phyloP scores from a whole-genome alignment of 2,113 vertebrate genomes.

The Myxocyprinus asiaticus region DNA sequence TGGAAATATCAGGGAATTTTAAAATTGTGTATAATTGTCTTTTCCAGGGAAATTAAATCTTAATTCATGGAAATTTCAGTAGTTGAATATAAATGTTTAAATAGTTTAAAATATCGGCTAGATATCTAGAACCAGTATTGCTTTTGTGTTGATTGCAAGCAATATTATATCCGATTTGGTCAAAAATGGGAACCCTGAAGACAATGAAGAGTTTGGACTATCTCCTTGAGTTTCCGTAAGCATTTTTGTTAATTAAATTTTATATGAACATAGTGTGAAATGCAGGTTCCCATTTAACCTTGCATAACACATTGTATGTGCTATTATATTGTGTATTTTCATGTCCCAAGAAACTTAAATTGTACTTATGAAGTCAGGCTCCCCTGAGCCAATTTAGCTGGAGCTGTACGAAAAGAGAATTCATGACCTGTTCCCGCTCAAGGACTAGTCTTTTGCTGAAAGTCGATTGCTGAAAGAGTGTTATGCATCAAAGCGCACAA shows the following conservation, averaged over 20 bases:
- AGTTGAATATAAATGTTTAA: too few relatives aligned
- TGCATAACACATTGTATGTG: background rate
- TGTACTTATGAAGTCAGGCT: conserved; percentile 13
- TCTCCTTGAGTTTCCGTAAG: background rate
- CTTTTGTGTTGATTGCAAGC: too few relatives aligned
- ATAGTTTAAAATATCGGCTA: too few relatives aligned
- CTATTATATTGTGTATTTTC: conserved; percentile 2
- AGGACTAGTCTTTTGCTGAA: background rate
- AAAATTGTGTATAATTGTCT: too few relatives aligned
- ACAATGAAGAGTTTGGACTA: too few relatives aligned
- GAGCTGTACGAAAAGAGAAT: background rate
- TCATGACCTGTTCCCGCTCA: background rate
- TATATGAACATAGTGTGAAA: background rate
- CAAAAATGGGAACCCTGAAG: too few relatives aligned
- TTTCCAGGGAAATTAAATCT: too few relatives aligned
- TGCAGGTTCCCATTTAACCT: background rate
- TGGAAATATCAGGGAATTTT: too few relatives aligned
- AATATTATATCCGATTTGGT: too few relatives aligned
- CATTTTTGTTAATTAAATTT: background rate
- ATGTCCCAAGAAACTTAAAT: conserved; percentile 23
- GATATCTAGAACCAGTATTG: too few relatives aligned
- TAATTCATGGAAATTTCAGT: too few relatives aligned
- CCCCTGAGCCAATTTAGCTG: background rate
- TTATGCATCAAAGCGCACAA: background rate
- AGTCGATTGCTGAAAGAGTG: background rate